A percentile compares a stretch with the other conserved stretches of the same genome.
Evolutionary conservation across 2,113 vertebrate genomes (phyloP).

Genomic region (Macheiramphus alcinus): DNA sequence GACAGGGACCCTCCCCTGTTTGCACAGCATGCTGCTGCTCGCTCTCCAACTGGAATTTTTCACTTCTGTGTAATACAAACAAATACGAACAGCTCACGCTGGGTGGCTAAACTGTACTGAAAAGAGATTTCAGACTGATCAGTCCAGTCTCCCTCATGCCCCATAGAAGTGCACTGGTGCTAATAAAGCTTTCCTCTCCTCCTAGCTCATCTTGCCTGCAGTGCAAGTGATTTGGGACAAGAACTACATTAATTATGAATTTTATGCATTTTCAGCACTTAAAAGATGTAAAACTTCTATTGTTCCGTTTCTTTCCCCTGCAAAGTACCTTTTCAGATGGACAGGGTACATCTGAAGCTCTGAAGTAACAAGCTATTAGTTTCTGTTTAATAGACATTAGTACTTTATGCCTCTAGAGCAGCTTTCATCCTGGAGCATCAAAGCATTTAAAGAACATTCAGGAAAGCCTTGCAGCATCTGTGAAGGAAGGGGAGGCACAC

Average conservation of each 20-base stretch:
- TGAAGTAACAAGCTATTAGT: neutral
- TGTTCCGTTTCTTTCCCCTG: neutral
- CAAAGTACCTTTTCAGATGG: neutral
- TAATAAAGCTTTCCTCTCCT: neutral
- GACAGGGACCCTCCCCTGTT: neutral
- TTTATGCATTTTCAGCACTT: neutral
- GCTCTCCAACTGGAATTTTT: slow-evolving; percentile 19
- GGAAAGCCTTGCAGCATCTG: neutral
- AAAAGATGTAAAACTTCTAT: neutral
- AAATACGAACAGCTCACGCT: neutral
- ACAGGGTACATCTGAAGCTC: neutral
- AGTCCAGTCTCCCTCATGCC: neutral
- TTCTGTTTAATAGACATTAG: neutral
- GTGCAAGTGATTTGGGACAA: neutral
- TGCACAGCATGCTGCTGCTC: neutral
- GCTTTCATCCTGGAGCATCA: neutral
- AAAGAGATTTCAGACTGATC: slow-evolving; percentile 17
- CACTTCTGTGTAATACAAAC: slow-evolving; percentile 21
- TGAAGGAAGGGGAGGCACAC: neutral
- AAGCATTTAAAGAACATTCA: neutral
- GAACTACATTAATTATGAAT: neutral
- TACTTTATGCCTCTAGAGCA: neutral
- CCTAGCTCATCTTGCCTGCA: neutral
- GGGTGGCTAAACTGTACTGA: slow-evolving; percentile 14
- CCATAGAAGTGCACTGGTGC: neutral